Percentiles rank a stretch among this genome's conserved stretches.
Conservation (phyloP, 1,140 invertebrate genomes). For the Trypoxylus dichotomus region DNA sequence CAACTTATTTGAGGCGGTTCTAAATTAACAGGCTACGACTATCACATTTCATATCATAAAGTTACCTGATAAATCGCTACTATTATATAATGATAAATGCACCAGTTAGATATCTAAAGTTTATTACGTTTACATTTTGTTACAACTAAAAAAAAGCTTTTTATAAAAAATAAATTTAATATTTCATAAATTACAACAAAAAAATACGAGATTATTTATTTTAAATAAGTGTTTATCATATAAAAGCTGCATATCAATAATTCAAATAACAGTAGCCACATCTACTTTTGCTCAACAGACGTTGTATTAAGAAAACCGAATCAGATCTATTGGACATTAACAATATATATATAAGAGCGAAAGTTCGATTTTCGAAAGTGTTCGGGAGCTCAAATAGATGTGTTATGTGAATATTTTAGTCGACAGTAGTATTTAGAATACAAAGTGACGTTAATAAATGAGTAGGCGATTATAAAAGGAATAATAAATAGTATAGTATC, state of each 20-base stretch:
- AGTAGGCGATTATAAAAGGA: slow-evolving; percentile 27
- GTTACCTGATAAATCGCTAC: no score
- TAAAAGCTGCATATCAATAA: slow-evolving; percentile 26
- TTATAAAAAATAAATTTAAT: slow-evolving; percentile 30
- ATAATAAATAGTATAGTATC: slow-evolving; percentile 3
- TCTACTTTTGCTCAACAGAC: slow-evolving; percentile 24
- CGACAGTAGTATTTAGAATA: not conserved
- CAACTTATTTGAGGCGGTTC: no score
- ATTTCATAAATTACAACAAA: slow-evolving; percentile 27
- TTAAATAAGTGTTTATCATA: slow-evolving; percentile 25
- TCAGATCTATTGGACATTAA: not conserved
- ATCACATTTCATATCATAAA: no score
- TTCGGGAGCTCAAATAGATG: slow-evolving; percentile 14
- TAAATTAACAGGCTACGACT: no score
- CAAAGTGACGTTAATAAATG: slow-evolving; percentile 4
- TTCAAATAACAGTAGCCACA: slow-evolving; percentile 17
- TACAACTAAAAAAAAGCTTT: slow-evolving; percentile 30
- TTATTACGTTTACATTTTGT: slow-evolving; percentile 29
- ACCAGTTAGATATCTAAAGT: slow-evolving; percentile 22
- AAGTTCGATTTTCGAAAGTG: not conserved
- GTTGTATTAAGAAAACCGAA: not conserved
- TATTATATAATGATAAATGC: no score
- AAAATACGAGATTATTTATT: slow-evolving; percentile 16
- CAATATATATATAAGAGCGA: not conserved
- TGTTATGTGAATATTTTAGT: not conserved